Conservation (phyloP, 2,888 invertebrate genomes). For the Diadromus collaris region DNA sequence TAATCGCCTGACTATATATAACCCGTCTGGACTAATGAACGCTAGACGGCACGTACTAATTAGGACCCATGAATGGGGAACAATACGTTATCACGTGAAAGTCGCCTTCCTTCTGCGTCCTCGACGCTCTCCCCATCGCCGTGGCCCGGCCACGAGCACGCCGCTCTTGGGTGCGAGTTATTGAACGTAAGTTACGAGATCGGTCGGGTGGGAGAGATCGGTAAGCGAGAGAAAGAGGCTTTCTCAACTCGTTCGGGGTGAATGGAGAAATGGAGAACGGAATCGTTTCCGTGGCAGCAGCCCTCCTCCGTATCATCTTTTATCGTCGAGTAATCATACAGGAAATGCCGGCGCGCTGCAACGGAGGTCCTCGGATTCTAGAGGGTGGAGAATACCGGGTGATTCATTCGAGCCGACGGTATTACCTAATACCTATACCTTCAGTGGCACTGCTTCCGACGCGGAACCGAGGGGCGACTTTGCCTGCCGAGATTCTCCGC, state of each 20-base stretch:
- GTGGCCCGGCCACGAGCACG: conserved; percentile 2
- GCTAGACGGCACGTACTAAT: conserved; percentile 66
- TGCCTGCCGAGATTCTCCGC: conserved; percentile 26
- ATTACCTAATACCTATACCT: conserved; percentile 40
- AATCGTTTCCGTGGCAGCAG: conserved; percentile 44
- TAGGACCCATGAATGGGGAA: conserved; percentile 63
- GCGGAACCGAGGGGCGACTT: conserved; percentile 20
- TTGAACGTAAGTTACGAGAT: conserved; percentile 47
- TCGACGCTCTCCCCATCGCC: conserved; percentile 5
- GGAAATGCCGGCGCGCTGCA: conserved; percentile 28
- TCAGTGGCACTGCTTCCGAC: conserved; percentile 13
- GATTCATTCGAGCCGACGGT: conserved; percentile 39
- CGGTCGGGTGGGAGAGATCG: not conserved
- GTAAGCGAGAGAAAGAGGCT: conserved; percentile 3
- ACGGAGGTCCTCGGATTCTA: conserved; percentile 31
- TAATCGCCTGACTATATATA: conserved; percentile 67
- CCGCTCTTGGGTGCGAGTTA: not conserved
- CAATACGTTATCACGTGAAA: conserved; percentile 65
- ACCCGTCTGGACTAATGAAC: conserved; percentile 65
- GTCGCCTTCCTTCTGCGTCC: conserved; percentile 48
- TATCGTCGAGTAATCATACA: conserved; percentile 45
- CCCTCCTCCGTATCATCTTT: conserved; percentile 44
- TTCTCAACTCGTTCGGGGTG: conserved; percentile 6
- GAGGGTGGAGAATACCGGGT: conserved; percentile 21
- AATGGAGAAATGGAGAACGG: conserved; percentile 27